Percentiles rank a stretch among this genome's conserved stretches.
These are phyloP conservation scores for Aphelocoma californica DNA, from an alignment of 2,797 vertebrate species.

Conservation along the genomic window DNA sequence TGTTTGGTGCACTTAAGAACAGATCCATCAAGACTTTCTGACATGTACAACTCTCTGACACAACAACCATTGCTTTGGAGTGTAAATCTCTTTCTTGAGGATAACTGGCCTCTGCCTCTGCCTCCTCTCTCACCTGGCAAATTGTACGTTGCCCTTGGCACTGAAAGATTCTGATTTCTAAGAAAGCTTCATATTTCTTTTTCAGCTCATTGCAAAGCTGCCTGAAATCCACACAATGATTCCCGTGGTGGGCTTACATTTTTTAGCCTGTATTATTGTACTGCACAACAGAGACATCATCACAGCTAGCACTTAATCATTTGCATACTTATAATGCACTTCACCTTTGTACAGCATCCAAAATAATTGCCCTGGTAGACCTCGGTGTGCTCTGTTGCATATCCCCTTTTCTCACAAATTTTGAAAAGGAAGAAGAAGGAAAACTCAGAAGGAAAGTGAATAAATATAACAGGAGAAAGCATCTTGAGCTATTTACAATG, in stretches of 20 bases:
- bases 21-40: slow-evolving; percentile 10
- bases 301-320: not conserved
- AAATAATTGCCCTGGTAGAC: not conserved
- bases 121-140: not conserved
- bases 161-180: not conserved
- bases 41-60: not conserved
- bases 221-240: not conserved
- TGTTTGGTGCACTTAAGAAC: not conserved
- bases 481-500: not conserved
- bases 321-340: not conserved
- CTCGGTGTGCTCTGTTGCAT: not conserved
- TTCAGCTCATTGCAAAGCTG: not conserved
- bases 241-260: not conserved
- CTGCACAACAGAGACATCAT: not conserved
- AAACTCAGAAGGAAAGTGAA: not conserved
- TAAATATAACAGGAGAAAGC: not conserved
- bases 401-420: not conserved
- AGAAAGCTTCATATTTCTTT: not conserved
- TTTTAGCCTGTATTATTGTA: not conserved
- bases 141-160: not conserved
- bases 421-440: not conserved
- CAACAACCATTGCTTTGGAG: not conserved
- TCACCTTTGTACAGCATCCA: not conserved
- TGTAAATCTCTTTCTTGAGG: not conserved
- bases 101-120: not conserved